A percentile compares a stretch with the other conserved stretches of the same genome.
Evolutionary conservation across 2,888 invertebrate genomes (phyloP).

Genomic region (Tachina lurida): DNA sequence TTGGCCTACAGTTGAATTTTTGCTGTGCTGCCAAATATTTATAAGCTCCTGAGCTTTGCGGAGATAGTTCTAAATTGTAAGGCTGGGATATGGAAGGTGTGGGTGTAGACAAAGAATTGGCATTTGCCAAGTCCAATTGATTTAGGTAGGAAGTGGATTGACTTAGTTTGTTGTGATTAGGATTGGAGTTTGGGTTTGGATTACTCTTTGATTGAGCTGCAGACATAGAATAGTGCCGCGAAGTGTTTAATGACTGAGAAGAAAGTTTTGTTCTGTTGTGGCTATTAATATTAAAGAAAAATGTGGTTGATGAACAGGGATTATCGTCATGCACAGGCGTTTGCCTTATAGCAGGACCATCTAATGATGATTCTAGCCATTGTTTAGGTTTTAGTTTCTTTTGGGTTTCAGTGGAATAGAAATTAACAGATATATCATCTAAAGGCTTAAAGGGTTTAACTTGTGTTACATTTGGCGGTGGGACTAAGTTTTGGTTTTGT

Average conservation of each 20-base stretch:
- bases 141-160: constrained; percentile 81
- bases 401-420: constrained; percentile 78
- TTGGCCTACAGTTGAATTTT: constrained; percentile 49
- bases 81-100: constrained; percentile 74
- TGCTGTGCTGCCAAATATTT: constrained; percentile 52
- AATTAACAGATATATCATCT: constrained; percentile 81
- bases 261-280: constrained; percentile 78
- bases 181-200: constrained; percentile 75
- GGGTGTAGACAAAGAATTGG: constrained; percentile 73
- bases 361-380: constrained; percentile 82
- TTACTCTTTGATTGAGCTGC: constrained; percentile 66
- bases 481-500: constrained; percentile 43
- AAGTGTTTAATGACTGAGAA: constrained; percentile 80
- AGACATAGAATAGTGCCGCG: constrained; percentile 71
- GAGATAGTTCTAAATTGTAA: constrained; percentile 61
- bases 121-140: constrained; percentile 75
- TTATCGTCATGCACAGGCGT: constrained; percentile 29
- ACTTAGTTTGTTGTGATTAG: constrained; percentile 78
- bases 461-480: constrained; percentile 72
- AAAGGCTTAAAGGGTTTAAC: constrained; percentile 74
- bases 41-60: constrained; percentile 43
- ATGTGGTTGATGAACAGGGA: constrained; percentile 3
- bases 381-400: constrained; percentile 81
- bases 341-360: constrained; percentile 78
- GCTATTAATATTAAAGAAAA: constrained; percentile 66